phyloP scores from a whole-genome alignment of 2,888 invertebrate species.

The Apomyelois bistriatella region DNA sequence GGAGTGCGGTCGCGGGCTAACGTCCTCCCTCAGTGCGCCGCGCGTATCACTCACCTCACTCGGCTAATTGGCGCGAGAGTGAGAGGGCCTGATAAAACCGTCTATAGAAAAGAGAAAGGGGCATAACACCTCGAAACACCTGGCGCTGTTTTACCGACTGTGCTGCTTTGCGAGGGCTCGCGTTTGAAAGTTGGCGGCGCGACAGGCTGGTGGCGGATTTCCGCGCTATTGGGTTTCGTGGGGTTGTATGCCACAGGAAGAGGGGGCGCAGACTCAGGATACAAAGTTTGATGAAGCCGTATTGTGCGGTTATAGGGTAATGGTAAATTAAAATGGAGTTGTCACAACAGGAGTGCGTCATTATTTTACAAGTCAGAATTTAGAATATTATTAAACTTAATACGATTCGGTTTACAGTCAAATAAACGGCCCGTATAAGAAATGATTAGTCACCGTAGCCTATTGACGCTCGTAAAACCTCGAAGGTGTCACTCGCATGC shows the following conservation, averaged over 20 bases:
- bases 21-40: constrained; percentile 50
- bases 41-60: constrained; percentile 45
- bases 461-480: too few species aligned
- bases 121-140: constrained; percentile 50
- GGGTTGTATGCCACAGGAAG: constrained; percentile 47
- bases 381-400: too few species aligned
- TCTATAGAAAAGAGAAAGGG: constrained; percentile 57
- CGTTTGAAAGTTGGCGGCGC: constrained; percentile 39
- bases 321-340: neutral
- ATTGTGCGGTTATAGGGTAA: constrained; percentile 16
- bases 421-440: too few species aligned
- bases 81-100: constrained; percentile 46
- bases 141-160: constrained; percentile 53
- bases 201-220: constrained; percentile 47
- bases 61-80: constrained; percentile 52
- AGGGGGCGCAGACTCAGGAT: constrained; percentile 23
- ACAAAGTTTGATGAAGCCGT: constrained; percentile 24
- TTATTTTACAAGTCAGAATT: neutral
- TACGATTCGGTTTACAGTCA: too few species aligned
- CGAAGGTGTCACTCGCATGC: too few species aligned
- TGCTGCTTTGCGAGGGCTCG: constrained; percentile 43
- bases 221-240: constrained; percentile 55
- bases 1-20: constrained; percentile 64
- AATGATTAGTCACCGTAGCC: too few species aligned
- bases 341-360: neutral